Percentiles rank a stretch among this genome's conserved stretches.
phyloP scores from a whole-genome alignment of 1,140 invertebrate species.

The Chironomus striatipennis region DNA sequence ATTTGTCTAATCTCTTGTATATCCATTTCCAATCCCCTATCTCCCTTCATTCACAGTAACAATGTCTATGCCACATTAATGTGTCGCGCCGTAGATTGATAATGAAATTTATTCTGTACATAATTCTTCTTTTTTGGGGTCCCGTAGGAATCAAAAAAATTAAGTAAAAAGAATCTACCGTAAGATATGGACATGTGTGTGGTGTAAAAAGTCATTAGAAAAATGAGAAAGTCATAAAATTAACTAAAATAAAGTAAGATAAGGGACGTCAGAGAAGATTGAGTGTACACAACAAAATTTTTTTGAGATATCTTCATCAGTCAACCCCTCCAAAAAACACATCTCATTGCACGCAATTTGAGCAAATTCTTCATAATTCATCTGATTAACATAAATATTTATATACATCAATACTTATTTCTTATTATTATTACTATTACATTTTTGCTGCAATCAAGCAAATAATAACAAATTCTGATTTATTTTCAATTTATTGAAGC shows the following conservation, averaged over 20 bases:
- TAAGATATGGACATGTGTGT: too few species aligned
- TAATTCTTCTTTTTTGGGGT: not conserved
- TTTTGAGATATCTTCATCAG: too few species aligned
- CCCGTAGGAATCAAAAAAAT: not conserved
- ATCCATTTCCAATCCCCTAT: not conserved
- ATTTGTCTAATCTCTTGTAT: conserved; percentile 17
- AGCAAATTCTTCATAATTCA: not conserved
- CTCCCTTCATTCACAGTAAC: not conserved
- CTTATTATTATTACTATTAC: too few species aligned
- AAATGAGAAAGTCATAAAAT: too few species aligned
- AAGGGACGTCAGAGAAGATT: too few species aligned
- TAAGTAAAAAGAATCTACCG: too few species aligned
- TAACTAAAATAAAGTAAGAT: too few species aligned
- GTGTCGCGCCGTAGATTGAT: not conserved
- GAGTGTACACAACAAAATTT: too few species aligned
- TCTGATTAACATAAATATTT: conserved; percentile 9
- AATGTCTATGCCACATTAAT: not conserved
- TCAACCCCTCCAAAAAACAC: too few species aligned
- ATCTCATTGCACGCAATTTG: not conserved
- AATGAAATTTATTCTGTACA: not conserved
- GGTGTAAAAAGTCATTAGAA: too few species aligned
- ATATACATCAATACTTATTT: too few species aligned
- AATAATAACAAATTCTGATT: not conserved
- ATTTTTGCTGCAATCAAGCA: not conserved
- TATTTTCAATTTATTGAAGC: not conserved